Conservation (phyloP, 2,797 vertebrate genomes). For the Aplochiton taeniatus region DNA sequence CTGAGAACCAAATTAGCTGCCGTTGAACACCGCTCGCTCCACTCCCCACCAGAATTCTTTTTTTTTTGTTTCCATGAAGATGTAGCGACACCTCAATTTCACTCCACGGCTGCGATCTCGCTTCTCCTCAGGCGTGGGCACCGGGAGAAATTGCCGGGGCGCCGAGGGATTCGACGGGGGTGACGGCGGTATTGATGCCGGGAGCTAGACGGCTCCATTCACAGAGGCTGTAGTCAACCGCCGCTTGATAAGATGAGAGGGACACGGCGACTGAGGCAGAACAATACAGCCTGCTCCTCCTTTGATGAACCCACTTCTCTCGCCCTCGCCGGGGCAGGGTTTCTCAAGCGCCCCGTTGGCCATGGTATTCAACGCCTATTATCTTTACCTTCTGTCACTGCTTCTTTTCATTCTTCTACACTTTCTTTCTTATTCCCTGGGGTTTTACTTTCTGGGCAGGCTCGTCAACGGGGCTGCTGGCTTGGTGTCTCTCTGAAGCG, state of each 20-base stretch:
- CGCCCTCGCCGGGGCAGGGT: too few species aligned
- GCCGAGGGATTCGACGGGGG: neutral
- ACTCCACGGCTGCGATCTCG: conserved; percentile 6
- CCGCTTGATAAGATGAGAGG: conserved; percentile 37
- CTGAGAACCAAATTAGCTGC: conserved; percentile 16
- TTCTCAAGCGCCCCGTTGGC: too few species aligned
- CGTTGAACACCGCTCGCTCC: conserved; percentile 25
- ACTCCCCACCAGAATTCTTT: too few species aligned
- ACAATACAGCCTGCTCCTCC: too few species aligned
- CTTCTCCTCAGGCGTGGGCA: neutral
- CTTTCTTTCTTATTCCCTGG: conserved; percentile 21
- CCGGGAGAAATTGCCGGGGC: neutral
- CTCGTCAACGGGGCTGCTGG: neutral
- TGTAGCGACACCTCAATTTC: conserved; percentile 65
- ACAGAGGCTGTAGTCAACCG: conserved; percentile 31
- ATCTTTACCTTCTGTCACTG: too few species aligned
- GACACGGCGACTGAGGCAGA: conserved; percentile 26
- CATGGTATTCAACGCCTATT: too few species aligned
- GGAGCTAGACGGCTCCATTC: conserved; percentile 33
- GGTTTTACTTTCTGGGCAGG: conserved; percentile 6
- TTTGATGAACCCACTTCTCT: too few species aligned
- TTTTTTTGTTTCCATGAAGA: conserved; percentile 70
- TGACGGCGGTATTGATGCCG: conserved; percentile 40
- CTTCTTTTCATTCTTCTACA: conserved; percentile 15
- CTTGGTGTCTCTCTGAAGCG: neutral